Evolutionary conservation across 2,797 vertebrate genomes (phyloP), one percentile per base, ranked within the genome.

Genomic region (Falco biarmicus): DNA sequence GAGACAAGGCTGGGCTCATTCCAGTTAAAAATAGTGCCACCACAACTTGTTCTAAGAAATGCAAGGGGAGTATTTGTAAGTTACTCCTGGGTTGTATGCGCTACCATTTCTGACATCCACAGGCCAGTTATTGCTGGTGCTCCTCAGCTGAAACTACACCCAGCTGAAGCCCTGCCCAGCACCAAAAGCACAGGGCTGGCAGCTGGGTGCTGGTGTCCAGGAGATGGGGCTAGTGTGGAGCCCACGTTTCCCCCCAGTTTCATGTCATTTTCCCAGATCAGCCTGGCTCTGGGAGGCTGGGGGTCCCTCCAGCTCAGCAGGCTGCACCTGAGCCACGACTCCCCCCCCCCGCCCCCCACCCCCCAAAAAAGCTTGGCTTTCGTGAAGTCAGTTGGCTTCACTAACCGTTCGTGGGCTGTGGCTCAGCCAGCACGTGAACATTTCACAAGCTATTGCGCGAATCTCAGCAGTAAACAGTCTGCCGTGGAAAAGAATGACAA

Each of bases 1-100:
- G 26, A 43, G 39, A 19, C 54, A 41, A 87, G 63, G 51, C 70
- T 51, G 19, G 59, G 63, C 77, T 41, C 18, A 1, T 63, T 89
- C 34, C 34, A 10, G 25, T 82, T 70, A 54, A 70, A 90, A 82
- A 63, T 25, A 84, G 37, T 7, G 28, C 20, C 73, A 66, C 48
- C 45, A 10, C 6, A 21, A 6, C 70, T 90, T 54, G 77, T 54
- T 71, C 16, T 63, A 22, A 47, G 66, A 56, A 59, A 54, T 1
- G 24, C 48, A n/a, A 29, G 43, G 32, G n/a, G 34, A 2, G 57
- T 54, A 18, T 75, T 81, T 69, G n/a, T 13, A 56, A 71, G 21
- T 45, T 5, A 17, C 13, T 2, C 2, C 2, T 2, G 0, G 45
- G 66, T 37, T 43, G 65, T 53, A 5, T 2, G 6, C 0, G 0